A percentile compares a stretch with the other conserved stretches of the same genome.
These are phyloP conservation scores for Monopterus albus DNA, from an alignment of 2,113 vertebrate species.

Conservation along the genomic window DNA sequence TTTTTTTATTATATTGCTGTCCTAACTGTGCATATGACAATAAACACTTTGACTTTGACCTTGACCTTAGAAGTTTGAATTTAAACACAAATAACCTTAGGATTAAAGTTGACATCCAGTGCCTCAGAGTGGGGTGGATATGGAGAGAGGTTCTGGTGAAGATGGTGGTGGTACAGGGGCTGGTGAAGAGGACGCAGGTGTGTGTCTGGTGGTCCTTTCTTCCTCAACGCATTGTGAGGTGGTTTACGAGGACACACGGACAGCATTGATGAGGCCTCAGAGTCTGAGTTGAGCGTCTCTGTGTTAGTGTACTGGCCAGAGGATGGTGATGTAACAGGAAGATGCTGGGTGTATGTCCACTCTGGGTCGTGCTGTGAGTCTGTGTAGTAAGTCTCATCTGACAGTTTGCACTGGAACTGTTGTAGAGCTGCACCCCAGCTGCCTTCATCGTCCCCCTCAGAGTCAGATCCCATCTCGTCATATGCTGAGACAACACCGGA, in stretches of 20 bases:
- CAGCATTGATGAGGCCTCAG: conserved; percentile 86
- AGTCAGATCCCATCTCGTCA: conserved; percentile 90
- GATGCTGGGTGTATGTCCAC: conserved; percentile 85
- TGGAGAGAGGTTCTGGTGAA: conserved; percentile 62
- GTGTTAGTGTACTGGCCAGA: conserved; percentile 87
- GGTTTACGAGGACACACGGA: conserved; percentile 79
- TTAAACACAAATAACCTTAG: conserved; percentile 68
- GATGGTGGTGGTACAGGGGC: conserved; percentile 57
- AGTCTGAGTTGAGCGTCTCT: conserved; percentile 90
- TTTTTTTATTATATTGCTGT: too few species aligned
- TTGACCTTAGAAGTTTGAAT: neutral
- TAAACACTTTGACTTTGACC: too few species aligned
- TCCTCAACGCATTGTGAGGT: conserved; percentile 76
- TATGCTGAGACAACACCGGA: conserved; percentile 90
- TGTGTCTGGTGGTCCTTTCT: conserved; percentile 73
- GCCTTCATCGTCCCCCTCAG: conserved; percentile 80
- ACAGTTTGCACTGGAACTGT: conserved; percentile 77
- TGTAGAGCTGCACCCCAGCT: conserved; percentile 73
- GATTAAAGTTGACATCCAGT: conserved; percentile 95
- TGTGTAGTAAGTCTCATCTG: conserved; percentile 82
- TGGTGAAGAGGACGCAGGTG: conserved; percentile 69
- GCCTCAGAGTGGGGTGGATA: conserved; percentile 69
- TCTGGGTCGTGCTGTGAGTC: conserved; percentile 82
- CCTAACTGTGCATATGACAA: too few species aligned
- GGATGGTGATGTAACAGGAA: conserved; percentile 83